These are phyloP conservation scores for Pimpla rufipes DNA, from an alignment of 2,888 invertebrate genomes.

Conservation along the genomic window DNA sequence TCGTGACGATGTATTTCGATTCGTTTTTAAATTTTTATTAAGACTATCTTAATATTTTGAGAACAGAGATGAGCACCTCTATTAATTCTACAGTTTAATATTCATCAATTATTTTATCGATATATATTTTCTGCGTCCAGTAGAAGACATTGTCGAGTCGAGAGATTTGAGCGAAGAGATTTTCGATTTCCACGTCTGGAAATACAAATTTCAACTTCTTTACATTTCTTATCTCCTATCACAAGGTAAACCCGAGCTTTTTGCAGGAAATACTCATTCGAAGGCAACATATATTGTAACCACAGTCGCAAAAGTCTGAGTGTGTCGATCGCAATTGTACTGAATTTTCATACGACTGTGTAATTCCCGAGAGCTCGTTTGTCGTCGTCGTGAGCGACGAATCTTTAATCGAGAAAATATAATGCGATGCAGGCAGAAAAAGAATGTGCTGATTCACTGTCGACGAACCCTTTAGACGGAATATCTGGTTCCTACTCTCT, in stretches of 20 bases:
- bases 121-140: not conserved
- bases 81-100: not conserved
- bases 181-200: not conserved
- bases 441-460: not conserved
- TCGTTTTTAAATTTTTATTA: not conserved
- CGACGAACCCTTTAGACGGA: not conserved
- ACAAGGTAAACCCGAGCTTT: not conserved
- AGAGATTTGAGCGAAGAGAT: not conserved
- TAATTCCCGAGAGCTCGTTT: not conserved
- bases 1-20: not conserved
- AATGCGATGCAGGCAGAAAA: not conserved
- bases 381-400: not conserved
- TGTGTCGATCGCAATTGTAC: slow-evolving; percentile 26
- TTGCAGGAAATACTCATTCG: not conserved
- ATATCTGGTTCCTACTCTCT: not conserved
- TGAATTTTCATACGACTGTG: slow-evolving; percentile 36
- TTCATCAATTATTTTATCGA: not conserved
- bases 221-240: not conserved
- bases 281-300: not conserved
- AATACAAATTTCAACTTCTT: not conserved
- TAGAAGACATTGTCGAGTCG: not conserved
- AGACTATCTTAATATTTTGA: not conserved
- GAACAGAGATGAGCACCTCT: not conserved
- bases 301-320: slow-evolving; percentile 11
- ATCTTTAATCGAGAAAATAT: slow-evolving; percentile 13